Conservation (phyloP, 2,888 invertebrate genomes). For the Liodrosophila aerea region DNA sequence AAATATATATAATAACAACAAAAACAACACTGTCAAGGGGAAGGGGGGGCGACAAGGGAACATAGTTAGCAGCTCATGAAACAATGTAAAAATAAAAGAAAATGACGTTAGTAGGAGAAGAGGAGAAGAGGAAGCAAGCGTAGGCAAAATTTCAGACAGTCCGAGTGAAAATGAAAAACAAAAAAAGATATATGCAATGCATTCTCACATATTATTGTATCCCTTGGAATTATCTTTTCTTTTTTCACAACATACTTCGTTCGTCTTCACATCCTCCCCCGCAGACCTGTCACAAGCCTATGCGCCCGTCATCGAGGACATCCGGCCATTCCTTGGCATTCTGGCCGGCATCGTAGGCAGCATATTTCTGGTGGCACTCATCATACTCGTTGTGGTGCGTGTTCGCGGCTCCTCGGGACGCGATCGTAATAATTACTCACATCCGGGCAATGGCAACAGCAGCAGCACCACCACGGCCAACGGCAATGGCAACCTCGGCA, state of each 20-base stretch:
- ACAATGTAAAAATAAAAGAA: conserved; percentile 48
- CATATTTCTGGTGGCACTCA: conserved; percentile 83
- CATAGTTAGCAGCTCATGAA: conserved; percentile 78
- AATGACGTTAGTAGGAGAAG: conserved; percentile 2
- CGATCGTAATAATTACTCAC: conserved; percentile 82
- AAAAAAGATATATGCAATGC: conserved; percentile 46
- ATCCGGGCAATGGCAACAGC: conserved; percentile 72
- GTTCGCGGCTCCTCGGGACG: conserved; percentile 83
- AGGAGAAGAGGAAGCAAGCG: conserved; percentile 4
- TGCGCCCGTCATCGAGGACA: conserved; percentile 83
- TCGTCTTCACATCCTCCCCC: conserved; percentile 9
- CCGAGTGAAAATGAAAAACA: conserved; percentile 10
- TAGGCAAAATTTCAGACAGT: not conserved
- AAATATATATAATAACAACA: conserved; percentile 5
- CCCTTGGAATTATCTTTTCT: conserved; percentile 27
- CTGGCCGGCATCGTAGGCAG: conserved; percentile 84
- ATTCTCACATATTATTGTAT: conserved; percentile 41
- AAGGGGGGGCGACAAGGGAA: conserved; percentile 48
- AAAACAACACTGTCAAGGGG: conserved; percentile 1
- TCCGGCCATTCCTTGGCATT: conserved; percentile 84
- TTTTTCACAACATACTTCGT: conserved; percentile 11
- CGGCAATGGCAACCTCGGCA: conserved; percentile 66
- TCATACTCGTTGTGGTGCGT: conserved; percentile 84
- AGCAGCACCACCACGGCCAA: conserved; percentile 55
- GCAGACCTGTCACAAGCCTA: conserved; percentile 82